Evolutionary conservation across 2,797 vertebrate species (phyloP), one percentile per base, ranked within the genome.

Genomic region (Rallus crepitans): DNA sequence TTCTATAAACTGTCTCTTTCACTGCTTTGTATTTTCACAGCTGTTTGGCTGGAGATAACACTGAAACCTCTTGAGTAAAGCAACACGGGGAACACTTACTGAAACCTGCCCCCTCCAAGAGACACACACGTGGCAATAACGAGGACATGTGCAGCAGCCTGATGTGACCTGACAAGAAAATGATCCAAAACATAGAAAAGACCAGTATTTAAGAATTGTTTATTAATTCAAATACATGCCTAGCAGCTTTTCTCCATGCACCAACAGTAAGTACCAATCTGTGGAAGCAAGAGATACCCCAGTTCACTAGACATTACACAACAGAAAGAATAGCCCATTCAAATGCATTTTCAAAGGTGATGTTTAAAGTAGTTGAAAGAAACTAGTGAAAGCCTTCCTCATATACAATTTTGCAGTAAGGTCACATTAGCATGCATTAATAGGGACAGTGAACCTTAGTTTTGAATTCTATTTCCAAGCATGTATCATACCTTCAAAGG

Each of bases 291-390:
- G 65, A 90, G 40, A 56, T 50, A 68, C 15, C 9, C 21, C 53
- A 6, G 8, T 33, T 86, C 57, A 40, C 20, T 50, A 25, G 60
- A 15, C 55, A n/a, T 53, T 69, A 35, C 5, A 9, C 57, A 87
- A 35, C 21, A 8, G 56, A 70, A 68, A 82, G 23, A 83, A 75
- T 11, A 81, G 65, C 33, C 77, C 30, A 31, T 81, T 88, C 20
- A 55, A 89, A 64, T 60, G 27, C 16, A 40, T 83, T 92, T 81
- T 81, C 82, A 83, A 81, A 95, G 23, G 65, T 35, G 35, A 47
- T 48, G n/a, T 76, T 94, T 66, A 72, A 89, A 69, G 31, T 20
- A 82, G 66, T 65, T 84, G 75, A 84, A 90, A 92, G 63, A 69
- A 83, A 70, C n/a, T n/a, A 35, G 63, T 72, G 61, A 93, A 90